Base-by-base conservation (phyloP, 2,888 invertebrate species). In the Drosophila nigritarsus region DNA sequence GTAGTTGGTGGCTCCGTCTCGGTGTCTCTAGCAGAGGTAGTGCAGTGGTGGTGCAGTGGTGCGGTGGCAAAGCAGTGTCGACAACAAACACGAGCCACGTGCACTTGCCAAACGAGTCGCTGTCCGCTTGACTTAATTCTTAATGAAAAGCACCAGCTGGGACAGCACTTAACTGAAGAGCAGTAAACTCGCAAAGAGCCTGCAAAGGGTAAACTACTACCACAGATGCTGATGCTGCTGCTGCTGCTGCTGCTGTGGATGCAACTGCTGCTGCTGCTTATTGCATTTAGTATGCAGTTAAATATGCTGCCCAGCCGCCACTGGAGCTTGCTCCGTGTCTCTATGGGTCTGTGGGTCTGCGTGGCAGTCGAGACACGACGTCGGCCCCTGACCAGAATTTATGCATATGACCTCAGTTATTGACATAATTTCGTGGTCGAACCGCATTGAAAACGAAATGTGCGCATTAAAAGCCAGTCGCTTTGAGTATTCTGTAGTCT, bases 351-450 rank as follows among this genome's bases (percentile, higher is more conserved):
- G 78, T 83, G 83, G 89, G 83, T 87, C 84, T 83, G 65, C 65
- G 59, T 67, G 82, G 60, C 74, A 71, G 87, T 38, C 76, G 83
- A 78, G 78, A 81, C 78, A 78, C 78, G 78, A 78, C 48, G 78
- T 68, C 78, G 78, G 77, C 78, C 78, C 48, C 72, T 73, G 66
- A 53, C 64, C 83, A 75, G 68, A 90, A 90, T 89, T 87, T 90
- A 90, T 87, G 90, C 87, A 89, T 87, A 77, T 90, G 90, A 89
- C 89, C 89, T 88, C 81, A 88, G 86, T 82, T 90, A 87, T 87
- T 87, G 90, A 84, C 87, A 90, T 90, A 87, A 89, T 87, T 87
- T 87, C 78, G 74, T 89, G 88, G 87, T 73, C 69, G 74, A 51
- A 42, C 58, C 76, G 66, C 73, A 69, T 85, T 86, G 83, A 78